These are phyloP conservation scores for Hiodon alosoides DNA, from an alignment of 2,113 vertebrate species.

Conservation along the genomic window DNA sequence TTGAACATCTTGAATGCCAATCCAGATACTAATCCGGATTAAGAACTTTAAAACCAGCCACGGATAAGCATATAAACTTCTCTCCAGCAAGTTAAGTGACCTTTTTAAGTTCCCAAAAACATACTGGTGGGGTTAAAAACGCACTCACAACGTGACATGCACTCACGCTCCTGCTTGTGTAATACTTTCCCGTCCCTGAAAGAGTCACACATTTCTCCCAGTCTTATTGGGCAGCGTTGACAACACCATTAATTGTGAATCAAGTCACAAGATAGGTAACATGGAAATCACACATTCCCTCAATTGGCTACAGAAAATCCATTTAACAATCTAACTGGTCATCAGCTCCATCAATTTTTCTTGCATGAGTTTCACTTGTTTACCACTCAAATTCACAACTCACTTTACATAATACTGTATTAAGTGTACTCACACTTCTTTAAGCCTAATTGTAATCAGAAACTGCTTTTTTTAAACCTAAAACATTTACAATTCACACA, in stretches of 20 bases:
- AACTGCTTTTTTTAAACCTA: not conserved
- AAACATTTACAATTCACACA: not conserved
- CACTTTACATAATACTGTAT: not conserved
- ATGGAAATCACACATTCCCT: slow-evolving; percentile 15
- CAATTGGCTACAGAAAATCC: not conserved
- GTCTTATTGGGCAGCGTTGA: not conserved
- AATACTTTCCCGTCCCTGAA: not conserved
- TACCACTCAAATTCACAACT: no score
- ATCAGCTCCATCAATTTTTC: no score
- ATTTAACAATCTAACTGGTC: not conserved
- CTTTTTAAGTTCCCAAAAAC: no score
- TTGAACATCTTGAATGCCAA: not conserved
- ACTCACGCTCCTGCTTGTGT: not conserved
- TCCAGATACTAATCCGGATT: not conserved
- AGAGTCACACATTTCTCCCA: not conserved
- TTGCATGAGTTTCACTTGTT: no score
- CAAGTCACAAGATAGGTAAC: slow-evolving; percentile 1
- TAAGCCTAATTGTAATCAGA: no score
- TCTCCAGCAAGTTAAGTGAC: no score
- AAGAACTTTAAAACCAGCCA: no score
- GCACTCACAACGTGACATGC: not conserved
- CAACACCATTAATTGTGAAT: not conserved
- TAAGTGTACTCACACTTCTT: no score
- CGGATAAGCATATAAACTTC: no score
- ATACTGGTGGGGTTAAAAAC: not conserved